phyloP scores from a whole-genome alignment of 2,888 invertebrate genomes.

The Polymixis lichenea region DNA sequence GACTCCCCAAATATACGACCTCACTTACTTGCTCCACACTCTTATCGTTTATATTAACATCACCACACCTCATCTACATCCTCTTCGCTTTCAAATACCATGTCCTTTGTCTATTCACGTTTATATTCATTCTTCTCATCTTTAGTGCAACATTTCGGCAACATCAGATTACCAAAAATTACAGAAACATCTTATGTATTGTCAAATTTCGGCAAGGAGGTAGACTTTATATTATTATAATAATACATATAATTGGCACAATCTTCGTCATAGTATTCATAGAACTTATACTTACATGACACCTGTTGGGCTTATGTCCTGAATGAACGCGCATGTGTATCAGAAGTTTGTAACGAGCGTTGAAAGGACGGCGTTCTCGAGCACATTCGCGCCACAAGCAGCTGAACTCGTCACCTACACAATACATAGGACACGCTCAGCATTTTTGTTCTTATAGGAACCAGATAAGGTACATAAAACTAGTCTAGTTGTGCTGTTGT shows the following conservation, averaged over 20 bases:
- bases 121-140: no score
- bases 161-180: not conserved
- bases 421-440: not conserved
- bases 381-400: constrained; percentile 99
- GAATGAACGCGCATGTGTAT: constrained; percentile 99
- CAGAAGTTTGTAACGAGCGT: constrained; percentile 98
- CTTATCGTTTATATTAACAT: no score
- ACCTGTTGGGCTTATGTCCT: constrained; percentile 99
- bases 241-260: not conserved
- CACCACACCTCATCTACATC: no score
- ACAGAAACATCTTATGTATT: not conserved
- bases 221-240: not conserved
- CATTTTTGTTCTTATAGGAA: not conserved
- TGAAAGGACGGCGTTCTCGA: constrained; percentile 96
- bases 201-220: not conserved
- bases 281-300: constrained; percentile 94
- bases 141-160: no score
- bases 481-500: not conserved
- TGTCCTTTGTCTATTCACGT: no score
- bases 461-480: not conserved
- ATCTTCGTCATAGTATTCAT: not conserved
- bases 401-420: constrained; percentile 95
- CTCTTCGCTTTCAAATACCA: no score
- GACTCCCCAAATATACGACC: no score
- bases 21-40: no score